Base-by-base conservation (phyloP, 92 coral and sea anemone species). In the Scolanthus callimorphus region DNA sequence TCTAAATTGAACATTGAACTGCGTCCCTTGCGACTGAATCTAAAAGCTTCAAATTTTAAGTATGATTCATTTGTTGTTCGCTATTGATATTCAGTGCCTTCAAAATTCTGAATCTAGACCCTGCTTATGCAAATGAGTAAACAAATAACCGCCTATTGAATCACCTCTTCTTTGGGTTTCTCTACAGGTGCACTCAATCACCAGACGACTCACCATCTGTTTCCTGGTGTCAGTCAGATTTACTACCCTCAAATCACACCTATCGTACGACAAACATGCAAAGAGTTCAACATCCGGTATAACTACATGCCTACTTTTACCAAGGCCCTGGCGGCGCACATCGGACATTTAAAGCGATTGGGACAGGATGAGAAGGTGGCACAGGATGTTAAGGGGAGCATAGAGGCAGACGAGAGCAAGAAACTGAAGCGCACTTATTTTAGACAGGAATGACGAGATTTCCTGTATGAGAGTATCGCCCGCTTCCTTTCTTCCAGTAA, bases 181-280 rank as follows among this genome's bases (percentile, higher is more conserved):
- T 34, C 38, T 20, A 10, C 75, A 86, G 95, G 95, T 19, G 89
- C 85, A 31, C 81, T 86, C 17, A 86, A 86, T 62, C 95, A 86
- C 51, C 95, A 86, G 64, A 57, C 89, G 20, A 67, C 89, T 1
- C 95, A 86, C 39, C 95, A 86, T 62, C 50, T 86, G 60, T 86
- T 86, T 60, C 95, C 95, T 11, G 81, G 80, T 4, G 43, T 86
- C 63, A 65, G 82, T 54, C 95, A 86, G 73, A 60, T 70, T 52
- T 79, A 86, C 85, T 86, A 82, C 38, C 89, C 95, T 15, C 72
- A 77, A 60, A 73, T 86, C 38, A 86, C 95, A 31, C 95, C 95
- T 2, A 86, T 86, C 20, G 76, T 86, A 0, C 78, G 75, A 15
- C 55, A 73, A 27, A 68, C 89, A 30, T 86, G 95, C 64, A 58